phyloP scores from a whole-genome alignment of 2,113 vertebrate genomes.

The Copsychus sechellarum region DNA sequence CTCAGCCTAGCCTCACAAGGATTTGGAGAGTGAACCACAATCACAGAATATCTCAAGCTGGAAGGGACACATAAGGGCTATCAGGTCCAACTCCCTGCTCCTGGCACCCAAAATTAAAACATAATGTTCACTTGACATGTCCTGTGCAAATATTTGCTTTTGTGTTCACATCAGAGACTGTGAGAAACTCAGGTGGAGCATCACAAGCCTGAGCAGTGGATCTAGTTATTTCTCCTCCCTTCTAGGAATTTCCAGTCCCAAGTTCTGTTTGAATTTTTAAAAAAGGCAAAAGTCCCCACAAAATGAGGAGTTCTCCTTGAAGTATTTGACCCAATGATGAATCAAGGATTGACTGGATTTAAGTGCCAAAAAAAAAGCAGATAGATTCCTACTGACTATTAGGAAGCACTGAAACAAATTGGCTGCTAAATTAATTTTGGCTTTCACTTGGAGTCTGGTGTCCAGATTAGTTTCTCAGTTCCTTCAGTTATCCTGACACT shows the following conservation, averaged over 20 bases:
- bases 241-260: background rate
- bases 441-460: background rate
- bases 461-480: background rate
- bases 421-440: background rate
- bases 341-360: background rate
- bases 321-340: background rate
- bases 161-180: background rate
- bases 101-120: background rate
- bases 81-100: background rate
- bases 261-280: background rate
- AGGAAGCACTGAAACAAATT: background rate
- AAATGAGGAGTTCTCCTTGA: background rate
- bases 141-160: background rate
- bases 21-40: background rate
- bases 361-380: background rate
- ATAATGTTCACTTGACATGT: background rate
- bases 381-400: background rate
- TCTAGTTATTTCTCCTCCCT: background rate
- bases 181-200: background rate
- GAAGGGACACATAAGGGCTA: background rate
- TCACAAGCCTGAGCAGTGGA: background rate
- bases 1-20: rapidly evolving
- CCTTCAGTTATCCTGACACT: background rate
- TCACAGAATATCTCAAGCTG: background rate
- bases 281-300: background rate